Evolutionary conservation across 2,113 vertebrate species (phyloP), one percentile per base, ranked within the genome.

Genomic region (Tyto alba): DNA sequence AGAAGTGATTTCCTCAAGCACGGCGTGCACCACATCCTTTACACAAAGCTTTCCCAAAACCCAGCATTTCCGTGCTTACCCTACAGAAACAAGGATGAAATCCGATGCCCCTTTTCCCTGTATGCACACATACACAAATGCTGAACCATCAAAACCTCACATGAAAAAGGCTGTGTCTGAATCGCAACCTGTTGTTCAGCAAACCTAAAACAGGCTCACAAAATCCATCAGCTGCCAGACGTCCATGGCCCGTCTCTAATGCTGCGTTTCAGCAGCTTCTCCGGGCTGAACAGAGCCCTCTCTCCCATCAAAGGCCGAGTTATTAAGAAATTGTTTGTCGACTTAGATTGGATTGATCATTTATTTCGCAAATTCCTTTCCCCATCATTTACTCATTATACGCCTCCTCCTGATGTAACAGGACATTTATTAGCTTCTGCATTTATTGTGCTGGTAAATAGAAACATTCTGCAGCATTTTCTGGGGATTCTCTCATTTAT

Each of bases 311-410:
- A 62, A 94, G 93, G 93, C 92, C 96, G 93, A 97, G 94, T 96
- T 96, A 97, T 96, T 98, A 98, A 98, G 97, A 97, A 98, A 97
- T 89, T 89, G 94, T 98, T 98, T 98, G 97, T 98, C 96, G 73
- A 64, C 95, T 96, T 71, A 85, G 89, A 97, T 92, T 53, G 96
- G 89, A 97, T 63, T 89, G 97, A 97, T 97, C 98, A 96, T 98
- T 98, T 97, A 91, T 97, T 98, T 98, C 94, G 96, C 9, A 86
- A 95, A 97, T 96, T 96, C 91, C 88, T 97, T 97, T 96, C 96
- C 97, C 97, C 98, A 98, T 98, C 98, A 98, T 98, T 98, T 98
- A 96, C 97, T 98, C 98, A 98, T 98, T 98, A 98, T 88, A 96
- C 66, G 76, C 97, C 97, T 97, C 93, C 97, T 97, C 97, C 89